Evolutionary conservation across 2,113 vertebrate species (phyloP), one percentile per base, ranked within the genome.

Genomic region (Peromyscus polionotus): DNA sequence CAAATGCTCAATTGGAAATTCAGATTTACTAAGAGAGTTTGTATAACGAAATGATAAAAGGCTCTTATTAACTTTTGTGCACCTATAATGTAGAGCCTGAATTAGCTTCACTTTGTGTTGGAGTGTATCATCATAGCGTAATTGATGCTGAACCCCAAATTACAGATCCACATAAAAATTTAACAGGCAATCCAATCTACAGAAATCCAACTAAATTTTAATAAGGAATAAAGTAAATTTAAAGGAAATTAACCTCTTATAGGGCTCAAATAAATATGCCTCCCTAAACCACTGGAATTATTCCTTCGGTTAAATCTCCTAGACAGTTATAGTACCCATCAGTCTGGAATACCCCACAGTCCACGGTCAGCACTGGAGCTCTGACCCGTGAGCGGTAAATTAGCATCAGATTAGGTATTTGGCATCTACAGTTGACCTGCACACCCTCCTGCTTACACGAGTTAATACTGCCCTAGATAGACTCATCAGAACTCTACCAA

Each of bases 391-490:
- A 90, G 19, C 72, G n/a, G 33, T 73, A 87, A 70, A 77, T 73
- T 92, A 88, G 61, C 88, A 61, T 96, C 88, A 90, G 93, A 67
- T 91, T 92, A 85, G 3, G 51, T 68, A 42, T 91, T 88, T 96
- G 87, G 13, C 68, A 73, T 17, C 90, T 94, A 91, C 1, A 77
- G 9, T 93, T 91, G 45, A 91, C 42, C 65, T 70, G 9, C 2
- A 90, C 10, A 4, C 13, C 36, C 54, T 77, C 19, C 68, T 73
- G 54, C 91, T 88, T 88, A 84, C 93, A 93, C 28, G 19, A 87
- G 76, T 90, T 91, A 90, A 90, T 87, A 31, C 92, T 42, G 7
- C n/a, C 12, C 22, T 63, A 39, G 28, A 68, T 63, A 28, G 39
- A 79, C 14, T 12, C 65, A 42, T 92, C 17, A 95, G 91, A 84